phyloP scores from a whole-genome alignment of 1,140 invertebrate species.

The Scaptomyza pallida region DNA sequence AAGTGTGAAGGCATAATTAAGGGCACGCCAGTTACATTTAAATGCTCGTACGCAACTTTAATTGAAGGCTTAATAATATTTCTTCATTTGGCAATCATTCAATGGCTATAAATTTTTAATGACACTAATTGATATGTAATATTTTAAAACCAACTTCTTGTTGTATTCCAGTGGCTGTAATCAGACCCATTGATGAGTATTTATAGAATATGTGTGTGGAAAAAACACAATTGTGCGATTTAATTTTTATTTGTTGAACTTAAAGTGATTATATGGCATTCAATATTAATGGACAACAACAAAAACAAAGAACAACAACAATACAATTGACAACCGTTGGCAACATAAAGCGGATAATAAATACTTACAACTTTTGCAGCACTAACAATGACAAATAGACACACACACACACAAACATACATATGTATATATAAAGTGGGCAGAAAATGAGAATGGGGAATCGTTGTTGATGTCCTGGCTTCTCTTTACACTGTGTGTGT shows the following conservation, averaged over 20 bases:
- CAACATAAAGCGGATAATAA: slow-evolving; percentile 13
- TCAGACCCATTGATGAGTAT: background rate
- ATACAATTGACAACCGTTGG: background rate
- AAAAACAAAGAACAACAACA: no score
- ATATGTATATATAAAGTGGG: background rate
- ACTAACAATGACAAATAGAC: slow-evolving; percentile 1
- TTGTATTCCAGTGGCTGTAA: background rate
- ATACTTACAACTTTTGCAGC: slow-evolving; percentile 5
- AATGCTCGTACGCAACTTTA: no score
- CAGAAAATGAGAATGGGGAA: background rate
- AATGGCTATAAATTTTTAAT: background rate
- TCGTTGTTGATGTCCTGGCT: background rate
- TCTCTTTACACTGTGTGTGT: background rate
- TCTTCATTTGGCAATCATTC: background rate
- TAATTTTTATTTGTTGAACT: slow-evolving; percentile 8
- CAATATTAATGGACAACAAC: slow-evolving; percentile 5
- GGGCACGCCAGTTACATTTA: no score
- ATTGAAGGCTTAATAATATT: background rate
- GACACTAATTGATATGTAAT: background rate
- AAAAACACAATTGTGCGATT: background rate
- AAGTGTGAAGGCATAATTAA: no score
- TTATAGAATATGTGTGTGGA: slow-evolving; percentile 3
- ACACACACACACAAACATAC: background rate
- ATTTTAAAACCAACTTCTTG: background rate
- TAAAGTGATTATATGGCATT: slow-evolving; percentile 2